These are phyloP conservation scores for Eurytoma adleriae DNA, from an alignment of 2,888 invertebrate species.

Conservation along the genomic window DNA sequence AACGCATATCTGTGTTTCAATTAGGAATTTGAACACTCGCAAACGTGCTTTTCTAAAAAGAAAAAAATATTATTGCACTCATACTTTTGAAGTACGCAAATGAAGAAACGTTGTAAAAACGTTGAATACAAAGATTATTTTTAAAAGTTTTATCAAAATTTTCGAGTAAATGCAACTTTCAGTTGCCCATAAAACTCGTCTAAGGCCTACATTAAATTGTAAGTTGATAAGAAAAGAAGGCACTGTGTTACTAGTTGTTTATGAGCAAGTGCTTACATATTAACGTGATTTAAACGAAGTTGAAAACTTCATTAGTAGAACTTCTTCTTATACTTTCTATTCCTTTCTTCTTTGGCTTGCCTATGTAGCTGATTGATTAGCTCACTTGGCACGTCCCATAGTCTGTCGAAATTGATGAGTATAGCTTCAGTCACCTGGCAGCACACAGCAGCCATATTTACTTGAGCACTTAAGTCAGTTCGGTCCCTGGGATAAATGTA, in stretches of 20 bases:
- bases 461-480: conserved; percentile 84
- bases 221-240: conserved; percentile 18
- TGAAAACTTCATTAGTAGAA: conserved; percentile 62
- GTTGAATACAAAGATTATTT: conserved; percentile 25
- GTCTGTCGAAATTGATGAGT: conserved; percentile 85
- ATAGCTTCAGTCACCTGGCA: conserved; percentile 91
- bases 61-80: conserved; percentile 39
- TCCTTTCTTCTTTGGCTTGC: conserved; percentile 76
- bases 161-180: not conserved
- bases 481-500: conserved; percentile 81
- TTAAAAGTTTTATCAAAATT: not conserved
- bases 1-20: not conserved
- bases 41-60: conserved; percentile 11
- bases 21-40: conserved; percentile 4
- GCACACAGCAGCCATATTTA: conserved; percentile 91
- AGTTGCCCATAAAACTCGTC: conserved; percentile 1
- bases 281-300: not conserved
- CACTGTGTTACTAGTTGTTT: conserved; percentile 26
- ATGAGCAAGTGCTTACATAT: conserved; percentile 34
- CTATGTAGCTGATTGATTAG: conserved; percentile 82
- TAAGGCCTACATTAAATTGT: not conserved
- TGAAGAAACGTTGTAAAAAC: conserved; percentile 9
- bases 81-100: conserved; percentile 10
- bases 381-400: conserved; percentile 89
- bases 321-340: conserved; percentile 73